These are phyloP conservation scores for Ursus arctos DNA, from an alignment of 2,113 vertebrate genomes.

Conservation along the genomic window DNA sequence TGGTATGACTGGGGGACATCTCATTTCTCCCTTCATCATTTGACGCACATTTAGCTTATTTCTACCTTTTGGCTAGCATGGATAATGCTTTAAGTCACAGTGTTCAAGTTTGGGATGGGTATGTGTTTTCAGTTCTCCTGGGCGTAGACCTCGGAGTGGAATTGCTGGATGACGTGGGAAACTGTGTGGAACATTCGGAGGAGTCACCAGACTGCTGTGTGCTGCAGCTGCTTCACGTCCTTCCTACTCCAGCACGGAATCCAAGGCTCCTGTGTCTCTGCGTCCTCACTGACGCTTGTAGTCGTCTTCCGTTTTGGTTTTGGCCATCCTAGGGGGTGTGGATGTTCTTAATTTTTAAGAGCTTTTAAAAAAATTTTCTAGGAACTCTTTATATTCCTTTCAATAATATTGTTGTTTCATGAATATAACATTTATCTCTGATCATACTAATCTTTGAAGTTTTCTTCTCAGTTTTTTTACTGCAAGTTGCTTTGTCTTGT, in stretches of 20 bases:
- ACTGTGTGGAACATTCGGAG: neutral
- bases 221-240: neutral
- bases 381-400: neutral
- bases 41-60: neutral
- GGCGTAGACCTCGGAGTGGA: neutral
- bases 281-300: neutral
- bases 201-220: neutral
- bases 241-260: neutral
- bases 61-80: neutral
- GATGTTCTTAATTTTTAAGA: neutral
- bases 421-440: neutral
- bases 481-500: neutral
- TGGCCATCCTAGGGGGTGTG: neutral
- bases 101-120: neutral
- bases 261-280: neutral
- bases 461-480: neutral
- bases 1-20: rapidly evolving
- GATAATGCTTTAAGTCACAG: neutral
- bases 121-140: neutral
- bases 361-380: neutral
- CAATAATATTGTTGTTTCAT: neutral
- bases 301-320: neutral
- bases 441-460: neutral
- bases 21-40: neutral
- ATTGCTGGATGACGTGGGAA: neutral